phyloP scores from a whole-genome alignment of 2,797 vertebrate species.

The Coranthus polyacanthus region DNA sequence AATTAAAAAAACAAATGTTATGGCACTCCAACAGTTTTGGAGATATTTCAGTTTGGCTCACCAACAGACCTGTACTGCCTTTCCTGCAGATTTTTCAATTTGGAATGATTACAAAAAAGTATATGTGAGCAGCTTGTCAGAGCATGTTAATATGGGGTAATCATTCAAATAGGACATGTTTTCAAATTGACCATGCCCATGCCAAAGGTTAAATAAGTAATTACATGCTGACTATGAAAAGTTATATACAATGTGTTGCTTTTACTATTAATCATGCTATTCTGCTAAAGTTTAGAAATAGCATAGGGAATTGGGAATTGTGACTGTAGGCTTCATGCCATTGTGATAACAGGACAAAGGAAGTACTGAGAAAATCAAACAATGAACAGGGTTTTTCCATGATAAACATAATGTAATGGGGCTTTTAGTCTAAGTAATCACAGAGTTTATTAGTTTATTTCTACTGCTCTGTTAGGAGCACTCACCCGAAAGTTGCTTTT shows the following conservation, averaged over 20 bases:
- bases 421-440: slow-evolving; percentile 1
- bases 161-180: not conserved
- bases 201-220: too few species aligned
- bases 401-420: not conserved
- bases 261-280: not conserved
- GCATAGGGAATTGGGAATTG: slow-evolving; percentile 9
- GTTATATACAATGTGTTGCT: not conserved
- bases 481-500: not conserved
- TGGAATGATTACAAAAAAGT: too few species aligned
- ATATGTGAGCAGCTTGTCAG: slow-evolving; percentile 1
- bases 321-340: not conserved
- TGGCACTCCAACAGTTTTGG: too few species aligned
- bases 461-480: not conserved
- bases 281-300: not conserved
- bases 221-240: not conserved
- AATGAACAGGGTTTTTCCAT: not conserved
- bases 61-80: too few species aligned
- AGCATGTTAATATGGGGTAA: not conserved
- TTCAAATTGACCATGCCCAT: too few species aligned
- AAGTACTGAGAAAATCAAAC: not conserved
- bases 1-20: too few species aligned
- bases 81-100: too few species aligned
- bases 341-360: not conserved
- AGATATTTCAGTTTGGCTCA: too few species aligned
- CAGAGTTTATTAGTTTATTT: not conserved